phyloP scores from a whole-genome alignment of 2,113 vertebrate species.

The Aythya baeri region DNA sequence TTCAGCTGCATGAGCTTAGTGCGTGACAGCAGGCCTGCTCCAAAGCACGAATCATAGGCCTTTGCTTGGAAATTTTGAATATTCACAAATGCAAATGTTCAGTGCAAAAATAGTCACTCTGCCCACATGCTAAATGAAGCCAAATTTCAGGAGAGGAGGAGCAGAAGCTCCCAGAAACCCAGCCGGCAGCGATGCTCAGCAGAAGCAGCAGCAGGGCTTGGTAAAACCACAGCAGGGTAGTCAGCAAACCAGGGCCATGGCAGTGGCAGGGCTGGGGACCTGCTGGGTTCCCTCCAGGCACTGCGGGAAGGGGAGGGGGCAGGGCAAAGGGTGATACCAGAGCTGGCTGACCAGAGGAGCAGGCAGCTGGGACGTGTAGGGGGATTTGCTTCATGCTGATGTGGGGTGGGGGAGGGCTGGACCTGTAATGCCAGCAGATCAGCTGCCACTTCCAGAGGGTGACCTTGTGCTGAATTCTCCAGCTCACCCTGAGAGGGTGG shows the following conservation, averaged over 20 bases:
- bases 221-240: not conserved
- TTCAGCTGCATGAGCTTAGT: not conserved
- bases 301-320: not conserved
- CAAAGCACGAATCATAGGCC: not conserved
- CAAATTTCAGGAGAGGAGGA: conserved; percentile 15
- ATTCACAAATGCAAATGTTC: conserved; percentile 64
- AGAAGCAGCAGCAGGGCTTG: not conserved
- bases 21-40: not conserved
- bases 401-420: not conserved
- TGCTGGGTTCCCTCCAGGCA: not conserved
- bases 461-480: not conserved
- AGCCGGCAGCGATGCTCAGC: not conserved
- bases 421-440: not conserved
- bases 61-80: conserved; percentile 40
- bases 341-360: not conserved
- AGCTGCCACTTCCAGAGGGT: not conserved
- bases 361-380: not conserved
- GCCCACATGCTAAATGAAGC: conserved; percentile 13
- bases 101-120: conserved; percentile 60
- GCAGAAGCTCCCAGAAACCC: not conserved
- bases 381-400: not conserved
- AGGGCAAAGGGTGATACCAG: not conserved
- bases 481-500: not conserved
- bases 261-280: not conserved
- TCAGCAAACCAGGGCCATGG: not conserved